A percentile compares a stretch with the other conserved stretches of the same genome.
Evolutionary conservation across 2,113 vertebrate genomes (phyloP).

Genomic region (Sitta europaea): DNA sequence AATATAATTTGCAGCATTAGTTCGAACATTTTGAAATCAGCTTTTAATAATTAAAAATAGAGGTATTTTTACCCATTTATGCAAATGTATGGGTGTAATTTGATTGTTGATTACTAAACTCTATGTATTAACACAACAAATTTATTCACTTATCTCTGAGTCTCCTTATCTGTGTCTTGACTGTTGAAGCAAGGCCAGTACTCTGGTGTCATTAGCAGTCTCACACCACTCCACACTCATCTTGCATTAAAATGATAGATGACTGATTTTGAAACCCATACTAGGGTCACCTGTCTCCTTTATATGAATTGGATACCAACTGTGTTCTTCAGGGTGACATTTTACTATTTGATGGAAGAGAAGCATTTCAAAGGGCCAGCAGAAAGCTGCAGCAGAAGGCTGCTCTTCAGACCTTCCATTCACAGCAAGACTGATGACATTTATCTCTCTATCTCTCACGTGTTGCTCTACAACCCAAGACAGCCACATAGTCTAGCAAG

Average conservation of each 20-base stretch:
- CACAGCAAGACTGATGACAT: neutral
- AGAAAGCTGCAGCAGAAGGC: neutral
- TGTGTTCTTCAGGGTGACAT: neutral
- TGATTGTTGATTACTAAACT: constrained; percentile 55
- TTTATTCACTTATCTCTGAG: constrained; percentile 43
- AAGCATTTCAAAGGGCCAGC: neutral
- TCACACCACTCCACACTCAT: neutral
- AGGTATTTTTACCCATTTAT: constrained; percentile 72
- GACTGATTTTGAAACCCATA: neutral
- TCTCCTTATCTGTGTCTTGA: constrained; percentile 44
- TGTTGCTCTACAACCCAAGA: neutral
- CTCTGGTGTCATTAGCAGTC: constrained; percentile 45
- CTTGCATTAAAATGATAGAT: neutral
- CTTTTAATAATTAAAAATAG: neutral
- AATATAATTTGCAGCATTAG: neutral
- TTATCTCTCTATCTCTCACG: neutral
- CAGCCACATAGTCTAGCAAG: neutral
- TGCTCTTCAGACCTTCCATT: neutral
- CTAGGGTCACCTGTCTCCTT: neutral
- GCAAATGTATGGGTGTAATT: neutral
- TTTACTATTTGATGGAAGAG: neutral
- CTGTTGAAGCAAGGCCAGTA: constrained; percentile 70
- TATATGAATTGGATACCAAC: neutral
- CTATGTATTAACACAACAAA: constrained; percentile 51
- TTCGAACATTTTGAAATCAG: neutral